These are phyloP conservation scores for Daboia siamensis DNA, from an alignment of 2,113 vertebrate genomes.

Conservation along the genomic window DNA sequence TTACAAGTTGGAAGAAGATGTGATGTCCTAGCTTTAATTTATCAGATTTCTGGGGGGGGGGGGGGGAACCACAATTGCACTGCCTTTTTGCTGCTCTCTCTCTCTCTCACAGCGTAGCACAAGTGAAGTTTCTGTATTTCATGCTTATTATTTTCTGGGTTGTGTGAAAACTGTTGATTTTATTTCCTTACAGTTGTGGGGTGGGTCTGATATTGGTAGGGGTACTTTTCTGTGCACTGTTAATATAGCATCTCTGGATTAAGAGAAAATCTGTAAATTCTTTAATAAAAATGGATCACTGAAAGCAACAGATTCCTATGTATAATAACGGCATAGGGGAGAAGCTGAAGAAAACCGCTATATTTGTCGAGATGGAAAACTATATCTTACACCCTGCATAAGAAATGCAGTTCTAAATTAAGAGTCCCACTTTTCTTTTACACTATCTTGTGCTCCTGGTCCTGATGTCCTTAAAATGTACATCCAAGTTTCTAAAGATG, in stretches of 20 bases:
- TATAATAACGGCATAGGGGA: too few species aligned
- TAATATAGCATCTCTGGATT: neutral
- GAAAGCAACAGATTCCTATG: neutral
- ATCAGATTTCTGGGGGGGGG: neutral
- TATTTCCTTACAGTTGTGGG: neutral
- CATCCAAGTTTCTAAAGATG: neutral
- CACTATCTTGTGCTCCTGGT: neutral
- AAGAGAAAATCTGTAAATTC: neutral
- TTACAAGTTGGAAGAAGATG: neutral
- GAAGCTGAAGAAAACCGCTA: neutral
- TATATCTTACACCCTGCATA: neutral
- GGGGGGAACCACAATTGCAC: neutral
- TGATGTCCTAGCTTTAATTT: too few species aligned
- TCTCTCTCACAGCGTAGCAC: neutral
- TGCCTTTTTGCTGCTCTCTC: neutral
- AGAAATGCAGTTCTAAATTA: neutral
- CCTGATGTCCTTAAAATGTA: neutral
- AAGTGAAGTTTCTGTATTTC: neutral
- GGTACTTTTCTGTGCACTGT: neutral
- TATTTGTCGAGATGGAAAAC: neutral
- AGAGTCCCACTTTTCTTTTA: neutral
- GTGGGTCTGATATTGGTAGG: neutral
- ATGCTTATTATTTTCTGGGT: neutral
- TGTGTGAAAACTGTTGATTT: neutral
- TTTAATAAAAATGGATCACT: conserved; percentile 22